Percentiles rank a stretch among this genome's conserved stretches.
Evolutionary conservation across 2,797 vertebrate species (phyloP).

Genomic region (Argentina silus): DNA sequence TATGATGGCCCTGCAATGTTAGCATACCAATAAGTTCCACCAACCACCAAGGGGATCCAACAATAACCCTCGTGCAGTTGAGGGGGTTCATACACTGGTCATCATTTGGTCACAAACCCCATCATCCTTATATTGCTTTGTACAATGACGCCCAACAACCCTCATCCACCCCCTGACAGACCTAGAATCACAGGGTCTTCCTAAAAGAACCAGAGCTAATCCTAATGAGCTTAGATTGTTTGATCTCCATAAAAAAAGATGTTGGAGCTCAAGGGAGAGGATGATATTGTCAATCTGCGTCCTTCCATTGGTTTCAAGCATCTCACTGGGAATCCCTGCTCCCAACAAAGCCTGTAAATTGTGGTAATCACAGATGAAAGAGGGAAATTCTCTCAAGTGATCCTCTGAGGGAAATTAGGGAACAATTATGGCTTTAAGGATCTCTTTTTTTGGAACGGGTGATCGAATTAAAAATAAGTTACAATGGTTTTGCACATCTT

Average conservation of each 20-base stretch:
- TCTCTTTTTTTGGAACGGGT: background rate
- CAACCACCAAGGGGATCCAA: background rate
- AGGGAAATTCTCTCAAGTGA: background rate
- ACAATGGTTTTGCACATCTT: slow-evolving; percentile 2
- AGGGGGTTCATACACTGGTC: background rate
- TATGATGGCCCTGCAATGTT: background rate
- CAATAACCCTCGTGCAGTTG: background rate
- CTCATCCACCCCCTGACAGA: background rate
- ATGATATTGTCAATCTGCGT: background rate
- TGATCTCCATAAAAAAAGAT: slow-evolving; percentile 6
- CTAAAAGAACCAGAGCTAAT: background rate
- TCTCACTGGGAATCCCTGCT: slow-evolving; percentile 1
- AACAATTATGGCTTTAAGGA: slow-evolving; percentile 4
- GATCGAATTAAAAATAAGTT: background rate
- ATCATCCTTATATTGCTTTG: background rate
- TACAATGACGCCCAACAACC: background rate
- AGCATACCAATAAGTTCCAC: background rate
- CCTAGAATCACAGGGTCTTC: slow-evolving; percentile 1
- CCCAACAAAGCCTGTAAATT: background rate
- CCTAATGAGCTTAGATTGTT: slow-evolving; percentile 10
- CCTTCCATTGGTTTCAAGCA: background rate
- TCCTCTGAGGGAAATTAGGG: background rate
- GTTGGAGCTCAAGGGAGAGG: background rate
- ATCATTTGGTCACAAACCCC: background rate
- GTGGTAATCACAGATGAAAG: slow-evolving; percentile 7